Percentiles rank a stretch among this genome's conserved stretches.
phyloP scores from a whole-genome alignment of 2,797 vertebrate species.

The Trichosurus vulpecula region DNA sequence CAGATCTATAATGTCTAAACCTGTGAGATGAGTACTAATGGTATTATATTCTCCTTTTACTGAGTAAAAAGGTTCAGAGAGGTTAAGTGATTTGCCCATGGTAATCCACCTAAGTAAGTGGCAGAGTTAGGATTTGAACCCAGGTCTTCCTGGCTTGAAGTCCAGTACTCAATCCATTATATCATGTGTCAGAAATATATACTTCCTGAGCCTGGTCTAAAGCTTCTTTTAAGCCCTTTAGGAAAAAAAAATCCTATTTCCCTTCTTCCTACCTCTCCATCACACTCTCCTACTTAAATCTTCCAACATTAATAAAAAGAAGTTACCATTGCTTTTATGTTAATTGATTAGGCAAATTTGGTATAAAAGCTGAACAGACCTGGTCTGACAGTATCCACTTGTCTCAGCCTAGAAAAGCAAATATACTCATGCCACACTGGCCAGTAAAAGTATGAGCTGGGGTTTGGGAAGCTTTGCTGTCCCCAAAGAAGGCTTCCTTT shows the following conservation, averaged over 20 bases:
- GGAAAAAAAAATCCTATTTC: not conserved
- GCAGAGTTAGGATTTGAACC: not conserved
- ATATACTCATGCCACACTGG: not conserved
- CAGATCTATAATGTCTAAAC: not conserved
- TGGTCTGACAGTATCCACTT: not conserved
- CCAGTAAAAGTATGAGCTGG: conserved; percentile 35
- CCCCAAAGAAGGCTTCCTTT: not conserved
- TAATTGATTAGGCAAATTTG: conserved; percentile 25
- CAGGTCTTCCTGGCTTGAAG: not conserved
- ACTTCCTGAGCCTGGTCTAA: not conserved
- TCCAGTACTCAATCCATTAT: not conserved
- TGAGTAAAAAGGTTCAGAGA: not conserved
- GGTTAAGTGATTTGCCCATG: not conserved
- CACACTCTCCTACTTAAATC: not conserved
- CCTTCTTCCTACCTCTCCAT: not conserved
- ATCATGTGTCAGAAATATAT: not conserved
- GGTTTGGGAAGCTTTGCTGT: conserved; percentile 18
- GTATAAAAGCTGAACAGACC: not conserved
- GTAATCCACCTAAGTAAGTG: not conserved
- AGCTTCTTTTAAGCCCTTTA: not conserved
- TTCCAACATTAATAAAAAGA: conserved; percentile 2
- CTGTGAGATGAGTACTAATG: not conserved
- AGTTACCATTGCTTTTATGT: conserved; percentile 26
- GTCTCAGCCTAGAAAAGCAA: not conserved
- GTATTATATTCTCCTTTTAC: not conserved